These are phyloP conservation scores for Tetanocera ferruginea DNA, from an alignment of 2,888 invertebrate genomes.

Conservation along the genomic window DNA sequence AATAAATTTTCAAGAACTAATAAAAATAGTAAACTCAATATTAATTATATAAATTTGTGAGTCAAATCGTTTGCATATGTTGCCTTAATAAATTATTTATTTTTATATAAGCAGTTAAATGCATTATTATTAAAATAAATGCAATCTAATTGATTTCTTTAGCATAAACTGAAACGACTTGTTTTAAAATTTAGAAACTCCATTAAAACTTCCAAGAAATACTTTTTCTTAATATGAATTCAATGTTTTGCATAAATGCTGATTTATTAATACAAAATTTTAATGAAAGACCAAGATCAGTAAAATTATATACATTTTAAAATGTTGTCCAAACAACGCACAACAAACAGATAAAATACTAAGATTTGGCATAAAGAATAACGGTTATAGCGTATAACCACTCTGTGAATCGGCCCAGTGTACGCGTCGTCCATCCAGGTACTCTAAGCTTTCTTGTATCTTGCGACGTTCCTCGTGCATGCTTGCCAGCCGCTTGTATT, in stretches of 20 bases:
- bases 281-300: too few relatives aligned
- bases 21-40: not conserved
- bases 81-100: slow-evolving; percentile 41
- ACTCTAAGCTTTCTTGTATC: slow-evolving; percentile 76
- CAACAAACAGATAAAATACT: too few relatives aligned
- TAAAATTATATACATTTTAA: too few relatives aligned
- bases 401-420: slow-evolving; percentile 76
- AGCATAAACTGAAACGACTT: too few relatives aligned
- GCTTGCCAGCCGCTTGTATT: slow-evolving; percentile 72
- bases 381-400: slow-evolving; percentile 61
- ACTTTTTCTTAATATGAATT: not conserved
- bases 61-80: not conserved
- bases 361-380: not conserved
- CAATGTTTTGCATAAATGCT: not conserved
- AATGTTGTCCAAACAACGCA: too few relatives aligned
- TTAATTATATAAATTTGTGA: not conserved
- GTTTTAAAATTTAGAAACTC: too few relatives aligned
- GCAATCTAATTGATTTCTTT: too few relatives aligned
- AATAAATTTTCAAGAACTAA: not conserved
- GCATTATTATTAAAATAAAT: not conserved
- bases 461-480: slow-evolving; percentile 70
- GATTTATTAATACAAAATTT: not conserved
- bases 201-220: not conserved
- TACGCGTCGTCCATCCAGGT: slow-evolving; percentile 77
- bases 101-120: slow-evolving; percentile 23